These are phyloP conservation scores for Amazona guildingii DNA, from an alignment of 2,113 vertebrate species.

Conservation along the genomic window DNA sequence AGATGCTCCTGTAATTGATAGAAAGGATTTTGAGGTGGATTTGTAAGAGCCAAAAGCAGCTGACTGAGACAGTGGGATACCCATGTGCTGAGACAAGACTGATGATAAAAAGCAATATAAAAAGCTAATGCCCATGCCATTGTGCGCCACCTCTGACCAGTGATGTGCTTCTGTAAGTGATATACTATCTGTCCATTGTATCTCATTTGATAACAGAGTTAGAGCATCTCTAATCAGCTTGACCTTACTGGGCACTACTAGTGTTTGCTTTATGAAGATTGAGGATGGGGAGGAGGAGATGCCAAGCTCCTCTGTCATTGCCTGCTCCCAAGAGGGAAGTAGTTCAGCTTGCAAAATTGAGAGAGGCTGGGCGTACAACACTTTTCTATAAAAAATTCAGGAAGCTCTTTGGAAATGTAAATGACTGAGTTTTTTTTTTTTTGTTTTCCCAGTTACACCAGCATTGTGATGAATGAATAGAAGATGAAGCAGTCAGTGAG, in stretches of 20 bases:
- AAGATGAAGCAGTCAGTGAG: not conserved
- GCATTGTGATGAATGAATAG: not conserved
- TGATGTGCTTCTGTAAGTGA: rapidly evolving
- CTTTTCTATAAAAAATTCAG: not conserved
- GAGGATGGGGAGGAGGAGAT: not conserved
- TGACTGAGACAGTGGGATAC: not conserved
- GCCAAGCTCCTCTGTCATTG: not conserved
- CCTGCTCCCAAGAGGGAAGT: not conserved
- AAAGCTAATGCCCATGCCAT: rapidly evolving
- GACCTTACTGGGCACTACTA: not conserved
- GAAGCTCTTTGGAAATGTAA: not conserved
- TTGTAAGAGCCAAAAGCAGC: not conserved
- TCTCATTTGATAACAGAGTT: not conserved
- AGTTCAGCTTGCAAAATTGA: not conserved
- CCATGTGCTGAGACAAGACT: not conserved
- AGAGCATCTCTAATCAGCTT: not conserved
- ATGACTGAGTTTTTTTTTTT: not conserved
- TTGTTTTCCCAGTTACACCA: not conserved
- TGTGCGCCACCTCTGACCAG: not conserved
- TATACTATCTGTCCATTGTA: not conserved
- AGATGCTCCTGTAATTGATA: not conserved
- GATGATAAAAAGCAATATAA: not conserved
- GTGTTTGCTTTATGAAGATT: not conserved
- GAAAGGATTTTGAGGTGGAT: not conserved
- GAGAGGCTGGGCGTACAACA: not conserved